Evolutionary conservation across 2,888 invertebrate genomes (phyloP).

Genomic region (Hyposoter didymator): DNA sequence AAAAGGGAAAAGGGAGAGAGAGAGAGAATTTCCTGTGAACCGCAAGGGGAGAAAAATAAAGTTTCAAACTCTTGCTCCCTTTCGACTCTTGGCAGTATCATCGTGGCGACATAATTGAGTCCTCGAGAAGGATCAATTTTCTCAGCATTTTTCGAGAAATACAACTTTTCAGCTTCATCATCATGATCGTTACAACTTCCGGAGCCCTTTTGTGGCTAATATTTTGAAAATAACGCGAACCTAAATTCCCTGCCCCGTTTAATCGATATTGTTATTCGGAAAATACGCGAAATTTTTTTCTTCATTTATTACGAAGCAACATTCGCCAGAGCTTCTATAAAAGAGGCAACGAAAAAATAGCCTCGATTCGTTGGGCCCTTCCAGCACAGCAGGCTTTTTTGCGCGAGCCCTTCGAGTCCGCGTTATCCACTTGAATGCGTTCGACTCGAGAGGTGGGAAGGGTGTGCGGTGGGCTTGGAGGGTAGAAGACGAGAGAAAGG

Average conservation of each 20-base stretch:
- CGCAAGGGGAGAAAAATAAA: neutral
- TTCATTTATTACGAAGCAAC: neutral
- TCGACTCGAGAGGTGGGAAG: neutral
- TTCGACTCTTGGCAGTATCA: neutral
- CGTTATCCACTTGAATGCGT: neutral
- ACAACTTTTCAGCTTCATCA: neutral
- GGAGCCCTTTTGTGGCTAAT: neutral
- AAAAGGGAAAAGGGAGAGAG: neutral
- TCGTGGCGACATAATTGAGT: neutral
- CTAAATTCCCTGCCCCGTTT: neutral
- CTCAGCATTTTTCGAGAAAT: neutral
- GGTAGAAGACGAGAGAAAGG: neutral
- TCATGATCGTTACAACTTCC: neutral
- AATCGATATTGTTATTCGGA: neutral
- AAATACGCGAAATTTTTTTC: neutral
- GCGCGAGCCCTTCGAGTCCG: neutral
- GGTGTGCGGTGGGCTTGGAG: neutral
- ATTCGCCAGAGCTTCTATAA: neutral
- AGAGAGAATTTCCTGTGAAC: conserved; percentile 8
- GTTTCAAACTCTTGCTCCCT: neutral
- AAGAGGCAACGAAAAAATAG: neutral
- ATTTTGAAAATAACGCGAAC: neutral
- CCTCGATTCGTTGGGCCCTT: neutral
- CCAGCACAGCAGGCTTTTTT: neutral
- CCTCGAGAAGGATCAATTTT: neutral